Evolutionary conservation across 2,113 vertebrate genomes (phyloP).

Genomic region (Siniperca knerii): DNA sequence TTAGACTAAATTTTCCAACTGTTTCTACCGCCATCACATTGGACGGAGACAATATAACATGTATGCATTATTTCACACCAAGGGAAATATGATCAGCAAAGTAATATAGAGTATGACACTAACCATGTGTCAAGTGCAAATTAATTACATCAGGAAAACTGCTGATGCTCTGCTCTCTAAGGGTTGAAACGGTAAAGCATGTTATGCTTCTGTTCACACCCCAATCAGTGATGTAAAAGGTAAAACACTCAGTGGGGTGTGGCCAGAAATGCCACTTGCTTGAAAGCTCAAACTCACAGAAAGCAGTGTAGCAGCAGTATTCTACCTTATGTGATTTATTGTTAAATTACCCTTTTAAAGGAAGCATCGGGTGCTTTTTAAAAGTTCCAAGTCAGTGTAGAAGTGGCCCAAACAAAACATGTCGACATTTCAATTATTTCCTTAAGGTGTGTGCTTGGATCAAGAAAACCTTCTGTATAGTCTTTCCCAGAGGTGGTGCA

Average conservation of each 20-base stretch:
- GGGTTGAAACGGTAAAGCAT: not conserved
- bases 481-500: conserved; percentile 20
- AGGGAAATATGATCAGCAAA: conserved; percentile 37
- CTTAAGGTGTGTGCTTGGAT: conserved; percentile 23
- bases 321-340: conserved; percentile 19
- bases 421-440: conserved; percentile 10
- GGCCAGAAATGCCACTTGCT: conserved; percentile 18
- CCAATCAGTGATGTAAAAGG: conserved; percentile 20
- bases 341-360: conserved; percentile 29
- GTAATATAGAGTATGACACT: conserved; percentile 22
- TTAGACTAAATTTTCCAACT: conserved; percentile 42
- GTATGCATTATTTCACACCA: not conserved
- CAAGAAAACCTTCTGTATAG: not conserved
- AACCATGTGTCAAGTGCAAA: conserved; percentile 45
- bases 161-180: conserved; percentile 13
- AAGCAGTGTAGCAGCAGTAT: conserved; percentile 17
- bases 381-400: conserved; percentile 2
- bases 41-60: conserved; percentile 38
- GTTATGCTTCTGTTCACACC: not conserved
- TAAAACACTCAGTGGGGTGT: conserved; percentile 10
- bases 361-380: conserved; percentile 12
- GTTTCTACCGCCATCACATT: conserved; percentile 23
- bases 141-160: conserved; percentile 36
- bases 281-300: conserved; percentile 36
- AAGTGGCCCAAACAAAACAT: not conserved